phyloP scores from a whole-genome alignment of 2,113 vertebrate species.

The Microcebus ravelobensis region DNA sequence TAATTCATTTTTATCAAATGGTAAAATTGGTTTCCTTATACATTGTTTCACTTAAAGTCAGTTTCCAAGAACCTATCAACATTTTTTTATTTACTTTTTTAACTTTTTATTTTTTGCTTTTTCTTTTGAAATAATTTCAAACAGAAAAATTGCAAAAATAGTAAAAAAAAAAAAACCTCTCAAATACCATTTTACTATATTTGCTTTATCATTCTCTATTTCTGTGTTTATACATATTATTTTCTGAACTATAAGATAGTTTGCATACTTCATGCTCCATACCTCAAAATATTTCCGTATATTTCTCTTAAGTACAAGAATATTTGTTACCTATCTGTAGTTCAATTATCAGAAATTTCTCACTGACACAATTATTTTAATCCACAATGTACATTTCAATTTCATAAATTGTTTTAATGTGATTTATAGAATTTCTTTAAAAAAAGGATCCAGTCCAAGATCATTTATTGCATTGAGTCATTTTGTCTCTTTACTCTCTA shows the following conservation, averaged over 20 bases:
- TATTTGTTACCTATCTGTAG: not conserved
- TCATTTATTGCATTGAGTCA: not conserved
- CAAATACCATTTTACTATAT: not conserved
- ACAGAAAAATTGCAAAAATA: not conserved
- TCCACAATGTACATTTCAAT: not conserved
- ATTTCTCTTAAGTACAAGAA: not conserved
- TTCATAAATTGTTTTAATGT: not conserved
- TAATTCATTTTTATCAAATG: not conserved
- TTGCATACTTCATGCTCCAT: not conserved
- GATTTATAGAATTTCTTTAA: not conserved
- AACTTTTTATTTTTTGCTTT: not conserved
- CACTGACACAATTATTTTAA: not conserved
- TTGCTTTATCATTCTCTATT: not conserved
- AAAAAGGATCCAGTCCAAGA: not conserved
- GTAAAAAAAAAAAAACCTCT: not conserved
- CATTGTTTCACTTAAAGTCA: not conserved
- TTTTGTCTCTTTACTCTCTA: not conserved
- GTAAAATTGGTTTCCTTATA: not conserved
- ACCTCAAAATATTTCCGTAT: not conserved
- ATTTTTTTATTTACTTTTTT: too few species aligned
- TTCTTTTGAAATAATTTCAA: slow-evolving; percentile 12
- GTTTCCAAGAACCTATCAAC: not conserved
- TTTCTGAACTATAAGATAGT: not conserved
- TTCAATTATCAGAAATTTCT: slow-evolving; percentile 8
- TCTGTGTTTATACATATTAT: not conserved